Base-by-base conservation (phyloP, 2,113 vertebrate genomes). In the Cyanoliseus patagonus region DNA sequence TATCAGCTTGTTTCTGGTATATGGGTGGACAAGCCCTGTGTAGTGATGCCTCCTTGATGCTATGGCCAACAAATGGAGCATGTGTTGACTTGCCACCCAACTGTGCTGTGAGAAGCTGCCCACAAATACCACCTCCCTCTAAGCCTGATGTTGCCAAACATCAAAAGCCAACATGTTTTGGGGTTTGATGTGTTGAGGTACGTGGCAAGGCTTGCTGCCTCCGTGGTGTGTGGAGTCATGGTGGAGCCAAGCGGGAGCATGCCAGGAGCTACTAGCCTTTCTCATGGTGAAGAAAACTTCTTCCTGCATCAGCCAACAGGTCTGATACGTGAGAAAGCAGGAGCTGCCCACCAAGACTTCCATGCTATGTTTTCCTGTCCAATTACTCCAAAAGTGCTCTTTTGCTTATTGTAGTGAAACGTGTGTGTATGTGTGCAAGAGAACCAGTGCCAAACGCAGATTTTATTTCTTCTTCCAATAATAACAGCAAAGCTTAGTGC, bases 241-340 rank as follows among this genome's bases (percentile, higher is more conserved):
- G 35, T 62, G 76, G 22, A 64, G 37, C 37, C 3, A 13, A 31
- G 41, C 3, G 7, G 19, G 33, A 88, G 16, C 0, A 1, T 74
- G 24, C 37, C 0, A 0, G 42, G 46, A 83, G 39, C 76, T 3
- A 0, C 20, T 4, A 28, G 35, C 18, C 55, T 72, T 6, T 3
- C 35, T 2, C 22, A 3, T 2, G 4, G 5, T 16, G 15, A 35
- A 66, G 37, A 9, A 82, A 72, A 22, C 4, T 1, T 66, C n/a
- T 66, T 86, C n/a, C 39, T 20, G 11, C 6, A 0, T 57, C 46
- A 61, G 44, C 30, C 17, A n/a, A 17, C 15, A 13, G 23, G 20
- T 9, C 18, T 66, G 14, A 11, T 73, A 17, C 18, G 3, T 53
- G 39, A 23, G 31, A 31, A 35, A 28, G 33, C 18, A 47, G 46